Evolutionary conservation across 2,797 vertebrate species (phyloP), one percentile per base, ranked within the genome.

Genomic region (Chiroxiphia lanceolata): DNA sequence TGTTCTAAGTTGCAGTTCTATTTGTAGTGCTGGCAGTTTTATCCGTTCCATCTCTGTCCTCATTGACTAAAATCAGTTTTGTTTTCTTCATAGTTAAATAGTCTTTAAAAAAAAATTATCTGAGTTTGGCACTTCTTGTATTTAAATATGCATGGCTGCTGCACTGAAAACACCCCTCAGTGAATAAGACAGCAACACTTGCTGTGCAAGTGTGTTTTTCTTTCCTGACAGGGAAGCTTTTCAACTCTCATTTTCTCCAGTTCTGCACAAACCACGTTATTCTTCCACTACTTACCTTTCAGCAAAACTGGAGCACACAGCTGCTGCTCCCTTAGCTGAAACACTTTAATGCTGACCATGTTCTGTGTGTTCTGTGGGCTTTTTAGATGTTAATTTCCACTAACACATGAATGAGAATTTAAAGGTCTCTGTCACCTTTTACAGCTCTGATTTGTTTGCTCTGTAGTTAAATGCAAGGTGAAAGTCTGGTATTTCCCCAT

Each of bases 391-490:
- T 90, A 89, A 38, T 84, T 82, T 84, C 75, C 53, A 45, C 51
- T 85, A 92, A 69, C 44, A 61, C 2, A 0, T 56, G 67, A 88
- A 90, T 54, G 26, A 87, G 67, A 67, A 88, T 93, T 90, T 91
- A 93, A 93, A 51, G 53, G 40, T 59, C 94, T 76, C 85, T 94
- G 54, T 74, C 89, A 89, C 36, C 25, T 96, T 85, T 89, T 88
- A 79, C 33, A 69, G 54, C 50, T 81, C 65, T 94, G 87, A 71
- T 95, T 88, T 96, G 65, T 69, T 90, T 76, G 40, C 83, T 95
- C 59, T 90, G 59, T 83, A 88, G 80, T 81, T 95, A 95, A 95
- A 93, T 34, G 65, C 72, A 86, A 94, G 91, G 91, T 83, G 74
- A 78, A 91, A 86, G 51, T 22, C 61, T 91, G 93, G 89, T 86